phyloP scores from a whole-genome alignment of 2,113 vertebrate genomes.

The Leptosomus discolor region DNA sequence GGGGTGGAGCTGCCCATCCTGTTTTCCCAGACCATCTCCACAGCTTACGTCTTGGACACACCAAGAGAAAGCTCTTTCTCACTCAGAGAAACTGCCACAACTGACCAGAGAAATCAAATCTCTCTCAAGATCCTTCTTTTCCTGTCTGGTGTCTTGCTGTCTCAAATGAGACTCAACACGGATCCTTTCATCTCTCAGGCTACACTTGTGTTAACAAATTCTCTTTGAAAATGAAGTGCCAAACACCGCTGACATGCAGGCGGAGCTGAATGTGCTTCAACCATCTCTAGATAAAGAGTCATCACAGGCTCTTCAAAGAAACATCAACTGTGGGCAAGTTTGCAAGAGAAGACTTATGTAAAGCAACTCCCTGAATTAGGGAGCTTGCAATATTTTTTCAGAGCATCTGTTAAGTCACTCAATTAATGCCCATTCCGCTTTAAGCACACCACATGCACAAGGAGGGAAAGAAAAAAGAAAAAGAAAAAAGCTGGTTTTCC shows the following conservation, averaged over 20 bases:
- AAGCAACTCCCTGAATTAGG: neutral
- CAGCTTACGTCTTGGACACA: neutral
- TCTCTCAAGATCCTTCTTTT: neutral
- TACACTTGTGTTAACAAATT: conserved; percentile 30
- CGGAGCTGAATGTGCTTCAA: neutral
- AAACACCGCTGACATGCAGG: neutral
- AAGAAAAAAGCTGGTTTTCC: neutral
- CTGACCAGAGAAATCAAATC: neutral
- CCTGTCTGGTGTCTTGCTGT: neutral
- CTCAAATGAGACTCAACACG: neutral
- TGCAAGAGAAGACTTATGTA: neutral
- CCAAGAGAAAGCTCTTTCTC: neutral
- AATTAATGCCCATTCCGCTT: neutral
- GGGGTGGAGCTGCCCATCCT: neutral
- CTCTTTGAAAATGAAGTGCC: conserved; percentile 42
- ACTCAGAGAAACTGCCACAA: neutral
- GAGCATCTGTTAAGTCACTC: neutral
- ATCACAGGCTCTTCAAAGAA: conserved; percentile 53
- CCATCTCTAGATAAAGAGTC: neutral
- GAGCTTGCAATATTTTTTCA: neutral
- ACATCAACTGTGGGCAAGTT: neutral
- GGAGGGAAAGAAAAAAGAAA: neutral
- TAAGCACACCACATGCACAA: accelerated
- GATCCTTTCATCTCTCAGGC: conserved; percentile 40
- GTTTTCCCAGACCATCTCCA: neutral